A percentile compares a stretch with the other conserved stretches of the same genome.
Evolutionary conservation across 2,888 invertebrate genomes (phyloP).

Genomic region (Melanophora roralis): DNA sequence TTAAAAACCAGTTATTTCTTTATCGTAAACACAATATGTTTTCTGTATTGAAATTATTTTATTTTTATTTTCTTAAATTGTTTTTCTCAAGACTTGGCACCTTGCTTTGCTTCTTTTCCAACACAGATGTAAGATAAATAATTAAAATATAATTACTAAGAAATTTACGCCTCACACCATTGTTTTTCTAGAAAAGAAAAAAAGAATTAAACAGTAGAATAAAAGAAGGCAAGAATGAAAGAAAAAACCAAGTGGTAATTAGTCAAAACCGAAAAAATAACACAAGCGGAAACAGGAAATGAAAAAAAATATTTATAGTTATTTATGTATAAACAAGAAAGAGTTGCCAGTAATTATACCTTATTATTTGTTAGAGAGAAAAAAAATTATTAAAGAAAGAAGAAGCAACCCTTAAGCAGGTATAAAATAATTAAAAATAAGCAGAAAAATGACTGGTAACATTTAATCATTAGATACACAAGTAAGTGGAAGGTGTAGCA

Average conservation of each 20-base stretch:
- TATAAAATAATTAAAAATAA: neutral
- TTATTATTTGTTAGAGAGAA: neutral
- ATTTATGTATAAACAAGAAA: neutral
- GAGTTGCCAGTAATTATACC: constrained; percentile 19
- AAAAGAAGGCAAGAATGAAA: neutral
- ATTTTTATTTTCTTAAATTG: neutral
- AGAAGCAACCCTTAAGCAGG: neutral
- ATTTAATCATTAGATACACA: neutral
- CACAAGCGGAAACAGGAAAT: constrained; percentile 5
- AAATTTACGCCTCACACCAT: constrained; percentile 42
- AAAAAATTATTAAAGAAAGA: neutral
- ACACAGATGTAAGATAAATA: constrained; percentile 37
- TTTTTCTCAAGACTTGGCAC: neutral
- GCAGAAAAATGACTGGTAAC: neutral
- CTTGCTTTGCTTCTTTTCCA: neutral
- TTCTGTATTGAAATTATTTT: constrained; percentile 4
- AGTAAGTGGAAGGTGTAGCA: neutral
- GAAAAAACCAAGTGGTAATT: constrained; percentile 31
- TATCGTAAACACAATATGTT: constrained; percentile 2
- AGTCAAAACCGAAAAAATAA: constrained; percentile 25
- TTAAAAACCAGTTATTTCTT: neutral
- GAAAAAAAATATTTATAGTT: neutral
- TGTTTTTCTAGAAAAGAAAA: neutral
- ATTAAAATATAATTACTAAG: constrained; percentile 46
- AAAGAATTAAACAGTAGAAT: neutral